Evolutionary conservation across 2,797 vertebrate species (phyloP), one percentile per base, ranked within the genome.

Genomic region (Sebastes itinus): DNA sequence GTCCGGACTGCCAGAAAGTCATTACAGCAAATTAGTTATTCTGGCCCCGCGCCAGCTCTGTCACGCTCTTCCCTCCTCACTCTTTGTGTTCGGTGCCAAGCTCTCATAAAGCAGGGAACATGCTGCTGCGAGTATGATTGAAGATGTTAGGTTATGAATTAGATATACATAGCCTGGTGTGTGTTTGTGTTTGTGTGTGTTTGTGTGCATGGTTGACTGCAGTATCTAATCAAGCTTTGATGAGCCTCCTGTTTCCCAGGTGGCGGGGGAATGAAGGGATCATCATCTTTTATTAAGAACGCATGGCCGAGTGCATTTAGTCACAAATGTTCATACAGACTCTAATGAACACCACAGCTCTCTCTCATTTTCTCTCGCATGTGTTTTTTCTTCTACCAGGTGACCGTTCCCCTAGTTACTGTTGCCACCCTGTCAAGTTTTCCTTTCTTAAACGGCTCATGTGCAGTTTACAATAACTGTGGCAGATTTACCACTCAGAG

Each of bases 1-100:
- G 81, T 91, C 90, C 87, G 23, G 30, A 80, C 85, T 85, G 92
- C 92, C 90, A 87, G 90, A 89, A 94, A 93, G 93, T 95, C 91
- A 94, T 95, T 94, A 93, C 80, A 86, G 87, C 92, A 92, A 93
- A 95, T 95, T 81, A 94, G 90, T 92, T 90, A 88, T 88, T 91
- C 87, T 94, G 94, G 93, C 90, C 8, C 32, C 3, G 6, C 10
- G 85, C 94, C 92, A 93, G 13, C 58, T 12, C 82, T 8, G 74
- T 88, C 78, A 76, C 58, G 1, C 84, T 80, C 80, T 79, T 83
- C 63, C 78, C 42, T 75, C 32, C 75, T 83, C 79, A 10, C 70
- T 77, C 73, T 87, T 82, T 84, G 90, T 82, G 70, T 49, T 78
- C 52, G 11, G 35, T 85, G 80, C 87, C 89, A 85, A 77, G 80